Percentiles rank a stretch among this genome's conserved stretches.
phyloP scores from a whole-genome alignment of 2,888 invertebrate genomes.

The Cataglyphis cursor region DNA sequence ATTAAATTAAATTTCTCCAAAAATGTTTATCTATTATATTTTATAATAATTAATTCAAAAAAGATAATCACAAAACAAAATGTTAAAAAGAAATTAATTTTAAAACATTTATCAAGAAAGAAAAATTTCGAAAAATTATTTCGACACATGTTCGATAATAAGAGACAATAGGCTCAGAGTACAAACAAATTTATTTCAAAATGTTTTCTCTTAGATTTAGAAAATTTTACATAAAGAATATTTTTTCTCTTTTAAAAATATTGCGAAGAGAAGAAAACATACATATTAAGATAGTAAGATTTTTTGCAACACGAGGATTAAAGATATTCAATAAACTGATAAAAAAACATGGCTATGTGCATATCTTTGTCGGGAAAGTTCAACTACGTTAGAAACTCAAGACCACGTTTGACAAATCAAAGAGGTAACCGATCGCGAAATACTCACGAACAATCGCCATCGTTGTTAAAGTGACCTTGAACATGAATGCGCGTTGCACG shows the following conservation, averaged over 20 bases:
- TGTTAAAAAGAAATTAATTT: not conserved
- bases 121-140: not conserved
- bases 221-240: not conserved
- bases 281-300: not conserved
- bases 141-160: no score
- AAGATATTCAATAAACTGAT: not conserved
- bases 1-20: no score
- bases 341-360: not conserved
- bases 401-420: not conserved
- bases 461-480: conserved; percentile 39
- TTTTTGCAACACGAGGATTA: no score
- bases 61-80: not conserved
- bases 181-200: no score
- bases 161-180: no score
- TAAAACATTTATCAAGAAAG: not conserved
- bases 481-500: conserved; percentile 38
- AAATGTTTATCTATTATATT: no score
- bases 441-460: not conserved
- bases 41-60: no score
- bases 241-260: not conserved
- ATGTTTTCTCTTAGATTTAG: not conserved
- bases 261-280: not conserved
- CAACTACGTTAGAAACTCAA: not conserved
- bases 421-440: conserved; percentile 12
- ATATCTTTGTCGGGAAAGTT: not conserved